Base-by-base conservation (phyloP, 2,797 vertebrate genomes). In the Salmo trutta region DNA sequence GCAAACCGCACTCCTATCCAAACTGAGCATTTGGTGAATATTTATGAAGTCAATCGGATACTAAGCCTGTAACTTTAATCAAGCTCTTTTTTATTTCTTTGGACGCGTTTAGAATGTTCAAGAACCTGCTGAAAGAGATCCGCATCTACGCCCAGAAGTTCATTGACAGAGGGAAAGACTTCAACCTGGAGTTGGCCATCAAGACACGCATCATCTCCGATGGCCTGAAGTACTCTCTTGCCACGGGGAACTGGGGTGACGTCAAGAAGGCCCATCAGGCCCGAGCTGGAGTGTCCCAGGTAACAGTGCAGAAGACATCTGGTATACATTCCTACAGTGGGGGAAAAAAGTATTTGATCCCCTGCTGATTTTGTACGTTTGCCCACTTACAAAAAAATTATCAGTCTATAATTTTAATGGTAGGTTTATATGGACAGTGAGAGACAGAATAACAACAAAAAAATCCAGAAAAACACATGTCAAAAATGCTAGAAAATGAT, bases 221-320 rank as follows among this genome's bases (percentile, higher is more conserved):
- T 0, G 98, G 98, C 5, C 94, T 99, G 76, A 99, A 99, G 83
- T 99, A 99, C 59, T 99, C 98, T 0, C 87, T 99, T 83, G 98
- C 98, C 77, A 99, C 98, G 0, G 98, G 98, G 29, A 99, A 99
- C 93, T 99, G 98, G 98, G 98, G 98, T 0, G 98, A 99, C 41
- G 98, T 99, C 74, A 99, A 99, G 91, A 99, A 99, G 90, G 98
- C 98, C 82, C 98, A 99, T 88, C 98, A 99, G 90, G 98, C 98
- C 83, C 93, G 98, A 88, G 98, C 98, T 3, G 98, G 98, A 16
- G 98, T 99, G 1, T 99, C 98, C 62, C 98, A 99, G 96, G 98
- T 96, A 85, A 62, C 59, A 24, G 7, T 27, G 31, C 24, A 15
- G 24, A 64, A 65, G 12, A 29, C 41, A 14, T 3, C 2, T 47